Conservation (phyloP, 2,888 invertebrate genomes). For the Troides helena region DNA sequence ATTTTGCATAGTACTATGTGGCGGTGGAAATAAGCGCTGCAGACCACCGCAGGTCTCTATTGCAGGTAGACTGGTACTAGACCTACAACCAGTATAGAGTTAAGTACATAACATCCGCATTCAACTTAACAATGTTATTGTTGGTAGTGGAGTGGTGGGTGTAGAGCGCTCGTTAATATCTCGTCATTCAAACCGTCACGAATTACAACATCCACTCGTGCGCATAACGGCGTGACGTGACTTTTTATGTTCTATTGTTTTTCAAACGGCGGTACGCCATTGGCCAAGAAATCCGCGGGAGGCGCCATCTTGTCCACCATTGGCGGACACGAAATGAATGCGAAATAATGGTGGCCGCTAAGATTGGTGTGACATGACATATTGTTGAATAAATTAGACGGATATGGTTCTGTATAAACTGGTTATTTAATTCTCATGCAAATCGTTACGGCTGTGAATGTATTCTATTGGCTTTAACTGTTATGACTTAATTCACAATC, state of each 20-base stretch:
- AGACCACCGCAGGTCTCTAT: too few species aligned
- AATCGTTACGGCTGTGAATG: conserved; percentile 22
- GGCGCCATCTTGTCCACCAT: conserved; percentile 56
- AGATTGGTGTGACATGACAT: conserved; percentile 65
- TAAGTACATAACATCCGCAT: conserved; percentile 7
- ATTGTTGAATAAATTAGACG: conserved; percentile 72
- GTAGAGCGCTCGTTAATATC: conserved; percentile 29
- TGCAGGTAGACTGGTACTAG: too few species aligned
- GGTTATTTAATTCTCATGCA: conserved; percentile 44
- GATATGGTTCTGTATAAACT: conserved; percentile 44
- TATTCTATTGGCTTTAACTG: conserved; percentile 16
- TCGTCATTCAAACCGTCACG: conserved; percentile 43
- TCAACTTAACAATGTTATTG: conserved; percentile 8
- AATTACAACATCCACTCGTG: conserved; percentile 54
- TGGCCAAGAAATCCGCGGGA: conserved; percentile 60
- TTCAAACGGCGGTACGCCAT: conserved; percentile 64
- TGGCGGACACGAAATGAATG: conserved; percentile 65
- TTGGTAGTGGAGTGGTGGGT: conserved; percentile 35
- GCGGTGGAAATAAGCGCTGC: too few species aligned
- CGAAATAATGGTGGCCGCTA: conserved; percentile 72
- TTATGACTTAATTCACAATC: conserved; percentile 10
- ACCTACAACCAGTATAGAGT: not conserved
- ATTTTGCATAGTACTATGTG: too few species aligned
- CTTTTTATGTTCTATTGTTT: conserved; percentile 79
- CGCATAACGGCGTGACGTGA: conserved; percentile 69